Evolutionary conservation across 2,113 vertebrate species (phyloP), one percentile per base, ranked within the genome.

Genomic region (Gymnobelideus leadbeateri): DNA sequence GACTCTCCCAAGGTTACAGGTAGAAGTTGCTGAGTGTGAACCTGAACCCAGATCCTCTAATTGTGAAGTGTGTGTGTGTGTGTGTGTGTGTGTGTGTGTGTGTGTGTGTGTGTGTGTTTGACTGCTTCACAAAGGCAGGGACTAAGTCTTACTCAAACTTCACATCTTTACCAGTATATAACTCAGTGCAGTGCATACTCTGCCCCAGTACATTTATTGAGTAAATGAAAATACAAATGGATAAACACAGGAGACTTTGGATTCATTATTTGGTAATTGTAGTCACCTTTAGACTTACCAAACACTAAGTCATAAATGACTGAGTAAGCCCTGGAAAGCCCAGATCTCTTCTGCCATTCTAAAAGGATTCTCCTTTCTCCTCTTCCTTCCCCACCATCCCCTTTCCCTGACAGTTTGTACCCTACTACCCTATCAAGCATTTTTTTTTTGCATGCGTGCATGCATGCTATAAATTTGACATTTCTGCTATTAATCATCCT

Each of bases 401-500:
- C 61, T 43, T 84, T 14, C 19, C 61, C 61, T n/a, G 61, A n/a
- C 61, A 77, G 2, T 89, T 93, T 94, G 54, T 91, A 7, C 93
- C 89, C 24, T 47, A 90, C 52, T 43, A 8, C 89, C 31, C 84
- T 91, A 57, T 8, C 10, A 49, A 50, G 89, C 21, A 19, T 94
- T 94, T 92, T 46, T 97, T 97, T 97, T 96, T 92, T 43, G n/a
- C 68, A 21, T 6, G 19, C 19, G 47, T 49, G 47, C 47, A n/a
- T n/a, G n/a, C n/a, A 47, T 90, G 91, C 50, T 93, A 94, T 94
- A 95, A 97, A 97, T 96, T 89, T 96, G 96, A 68, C 91, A 92
- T 98, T 97, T 97, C 92, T 91, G 91, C 91, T 90, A 93, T 96
- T 97, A 97, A 96, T 93, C 94, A 92, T 90, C 92, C 90, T 97